Conservation (phyloP, 1,140 invertebrate genomes). For the Neodiprion virginianus region DNA sequence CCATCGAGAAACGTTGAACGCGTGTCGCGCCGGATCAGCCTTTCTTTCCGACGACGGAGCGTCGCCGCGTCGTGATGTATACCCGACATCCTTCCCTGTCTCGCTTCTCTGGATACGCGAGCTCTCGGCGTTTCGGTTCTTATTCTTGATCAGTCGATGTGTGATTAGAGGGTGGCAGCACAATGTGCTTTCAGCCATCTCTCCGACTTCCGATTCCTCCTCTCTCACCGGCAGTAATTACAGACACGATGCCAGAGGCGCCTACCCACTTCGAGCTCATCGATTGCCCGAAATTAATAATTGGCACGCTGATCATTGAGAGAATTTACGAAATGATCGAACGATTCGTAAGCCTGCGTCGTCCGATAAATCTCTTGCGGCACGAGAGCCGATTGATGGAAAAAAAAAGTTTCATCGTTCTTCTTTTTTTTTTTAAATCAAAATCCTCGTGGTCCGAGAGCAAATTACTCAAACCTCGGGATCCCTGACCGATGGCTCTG, state of each 20-base stretch:
- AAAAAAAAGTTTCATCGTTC: too few relatives aligned
- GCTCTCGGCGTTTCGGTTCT: slow-evolving; percentile 19
- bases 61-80: too few relatives aligned
- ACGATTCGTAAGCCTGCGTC: too few relatives aligned
- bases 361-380: too few relatives aligned
- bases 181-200: slow-evolving; percentile 55
- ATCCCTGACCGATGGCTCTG: neutral
- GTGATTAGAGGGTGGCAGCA: slow-evolving; percentile 55
- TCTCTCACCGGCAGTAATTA: slow-evolving; percentile 50
- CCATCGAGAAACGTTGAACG: neutral
- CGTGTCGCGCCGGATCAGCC: neutral
- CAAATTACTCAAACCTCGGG: too few relatives aligned
- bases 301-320: slow-evolving; percentile 31
- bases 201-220: slow-evolving; percentile 26
- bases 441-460: too few relatives aligned
- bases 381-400: too few relatives aligned
- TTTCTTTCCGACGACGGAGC: neutral
- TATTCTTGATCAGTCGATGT: slow-evolving; percentile 56
- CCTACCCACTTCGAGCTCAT: slow-evolving; percentile 52
- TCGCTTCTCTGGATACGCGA: neutral
- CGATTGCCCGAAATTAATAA: slow-evolving; percentile 60
- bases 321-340: too few relatives aligned
- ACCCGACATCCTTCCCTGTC: too few relatives aligned
- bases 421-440: too few relatives aligned
- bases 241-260: slow-evolving; percentile 41